A percentile compares a stretch with the other conserved stretches of the same genome.
These are phyloP conservation scores for Zaprionus gabonicus DNA, from an alignment of 1,140 invertebrate species.

Conservation along the genomic window DNA sequence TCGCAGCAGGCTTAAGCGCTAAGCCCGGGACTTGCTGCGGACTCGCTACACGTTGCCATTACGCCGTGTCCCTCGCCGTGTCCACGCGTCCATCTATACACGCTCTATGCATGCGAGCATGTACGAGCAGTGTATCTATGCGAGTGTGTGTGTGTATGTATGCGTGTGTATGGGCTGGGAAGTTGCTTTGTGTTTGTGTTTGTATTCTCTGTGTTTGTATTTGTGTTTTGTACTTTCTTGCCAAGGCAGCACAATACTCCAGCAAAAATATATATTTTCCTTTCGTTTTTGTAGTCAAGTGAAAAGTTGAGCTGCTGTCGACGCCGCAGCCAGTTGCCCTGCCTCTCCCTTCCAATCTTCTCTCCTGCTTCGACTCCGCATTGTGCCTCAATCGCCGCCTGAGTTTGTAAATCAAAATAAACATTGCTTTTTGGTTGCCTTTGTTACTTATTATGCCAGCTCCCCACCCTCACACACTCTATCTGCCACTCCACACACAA, in stretches of 20 bases:
- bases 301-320: slow-evolving; percentile 61
- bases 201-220: slow-evolving; percentile 41
- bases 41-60: slow-evolving; percentile 41
- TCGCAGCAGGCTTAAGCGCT: slow-evolving; percentile 75
- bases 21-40: slow-evolving; percentile 61
- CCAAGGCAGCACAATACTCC: slow-evolving; percentile 34
- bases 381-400: slow-evolving; percentile 33
- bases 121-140: background rate
- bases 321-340: slow-evolving; percentile 14
- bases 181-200: slow-evolving; percentile 50
- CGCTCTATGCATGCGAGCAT: background rate
- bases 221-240: slow-evolving; percentile 33
- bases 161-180: slow-evolving; percentile 8
- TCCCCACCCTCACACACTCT: background rate
- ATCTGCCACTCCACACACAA: slow-evolving; percentile 16
- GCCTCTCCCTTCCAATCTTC: background rate
- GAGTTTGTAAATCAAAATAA: slow-evolving; percentile 71
- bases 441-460: slow-evolving; percentile 64
- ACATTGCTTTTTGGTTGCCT: slow-evolving; percentile 73
- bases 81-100: slow-evolving; percentile 20
- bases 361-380: slow-evolving; percentile 5
- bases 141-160: slow-evolving; percentile 2
- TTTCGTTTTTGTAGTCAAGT: slow-evolving; percentile 50
- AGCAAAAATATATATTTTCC: slow-evolving; percentile 54
- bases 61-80: slow-evolving; percentile 27